Percentiles rank a stretch among this genome's conserved stretches.
Evolutionary conservation across 30 jellyfish, hydroid and myxozoan species (phyloP).

Genomic region (Hydra vulgaris): DNA sequence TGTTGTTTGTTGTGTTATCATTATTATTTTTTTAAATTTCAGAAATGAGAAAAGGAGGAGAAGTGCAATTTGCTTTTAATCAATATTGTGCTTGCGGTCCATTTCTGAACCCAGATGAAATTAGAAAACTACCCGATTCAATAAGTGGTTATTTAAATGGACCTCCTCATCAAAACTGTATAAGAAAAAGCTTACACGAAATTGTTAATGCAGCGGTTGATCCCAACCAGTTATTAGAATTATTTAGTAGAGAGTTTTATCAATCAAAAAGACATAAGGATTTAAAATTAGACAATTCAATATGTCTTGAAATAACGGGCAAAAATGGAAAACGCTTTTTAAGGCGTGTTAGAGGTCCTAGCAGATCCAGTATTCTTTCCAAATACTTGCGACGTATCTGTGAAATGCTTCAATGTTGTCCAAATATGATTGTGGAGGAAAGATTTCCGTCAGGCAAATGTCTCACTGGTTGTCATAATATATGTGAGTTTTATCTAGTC

Average conservation of each 20-base stretch:
- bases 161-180: slow-evolving; percentile 97
- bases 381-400: slow-evolving; percentile 77
- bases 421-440: slow-evolving; percentile 73
- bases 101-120: slow-evolving; percentile 68
- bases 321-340: slow-evolving; percentile 88
- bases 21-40: slow-evolving; percentile 11
- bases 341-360: slow-evolving; percentile 86
- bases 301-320: slow-evolving; percentile 93
- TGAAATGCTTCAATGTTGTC: slow-evolving; percentile 87
- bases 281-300: slow-evolving; percentile 70
- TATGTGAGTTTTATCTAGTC: slow-evolving; percentile 42
- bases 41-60: slow-evolving; percentile 67
- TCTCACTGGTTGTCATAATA: slow-evolving; percentile 51
- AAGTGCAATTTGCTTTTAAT: slow-evolving; percentile 63
- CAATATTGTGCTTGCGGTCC: slow-evolving; percentile 97
- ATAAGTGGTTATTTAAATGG: slow-evolving; percentile 82
- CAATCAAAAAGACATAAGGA: slow-evolving; percentile 93
- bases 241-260: slow-evolving; percentile 91
- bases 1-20: not conserved
- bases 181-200: slow-evolving; percentile 78
- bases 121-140: slow-evolving; percentile 66
- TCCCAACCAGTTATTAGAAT: slow-evolving; percentile 80
- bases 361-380: slow-evolving; percentile 58
- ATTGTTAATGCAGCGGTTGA: slow-evolving; percentile 83
- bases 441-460: slow-evolving; percentile 84